A percentile compares a stretch with the other conserved stretches of the same genome.
Conservation (phyloP, 35 echinoderm and acorn worm genomes). For the Anneissia japonica region DNA sequence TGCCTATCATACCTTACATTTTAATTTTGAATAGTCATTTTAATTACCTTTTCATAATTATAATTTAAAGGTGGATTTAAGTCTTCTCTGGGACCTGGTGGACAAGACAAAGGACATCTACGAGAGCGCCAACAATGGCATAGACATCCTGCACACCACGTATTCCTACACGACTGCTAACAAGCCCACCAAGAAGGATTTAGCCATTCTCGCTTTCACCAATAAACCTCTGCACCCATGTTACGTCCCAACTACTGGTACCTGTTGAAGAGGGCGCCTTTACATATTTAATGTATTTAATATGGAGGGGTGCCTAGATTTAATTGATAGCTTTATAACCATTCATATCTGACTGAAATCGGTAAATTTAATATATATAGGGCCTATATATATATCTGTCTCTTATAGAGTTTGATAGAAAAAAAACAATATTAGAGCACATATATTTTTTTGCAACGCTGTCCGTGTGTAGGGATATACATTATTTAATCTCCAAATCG, state of each 20-base stretch:
- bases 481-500: no score
- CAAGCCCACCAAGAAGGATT: neutral
- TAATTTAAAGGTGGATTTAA: slow-evolving; percentile 15
- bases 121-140: neutral
- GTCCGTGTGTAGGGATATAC: no score
- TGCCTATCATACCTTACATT: neutral
- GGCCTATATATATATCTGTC: no score
- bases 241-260: neutral
- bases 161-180: neutral
- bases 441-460: no score
- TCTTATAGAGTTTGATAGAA: no score
- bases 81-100: slow-evolving; percentile 22
- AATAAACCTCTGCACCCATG: neutral
- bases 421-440: no score
- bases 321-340: no score
- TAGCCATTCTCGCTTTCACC: neutral
- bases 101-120: slow-evolving; percentile 21
- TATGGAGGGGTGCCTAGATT: no score
- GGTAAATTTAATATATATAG: no score
- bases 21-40: neutral
- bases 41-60: neutral
- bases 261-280: neutral
- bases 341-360: no score
- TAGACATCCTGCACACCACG: neutral
- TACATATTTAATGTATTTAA: no score